A percentile compares a stretch with the other conserved stretches of the same genome.
These are phyloP conservation scores for Aix galericulata DNA, from an alignment of 2,113 vertebrate species.

Conservation along the genomic window DNA sequence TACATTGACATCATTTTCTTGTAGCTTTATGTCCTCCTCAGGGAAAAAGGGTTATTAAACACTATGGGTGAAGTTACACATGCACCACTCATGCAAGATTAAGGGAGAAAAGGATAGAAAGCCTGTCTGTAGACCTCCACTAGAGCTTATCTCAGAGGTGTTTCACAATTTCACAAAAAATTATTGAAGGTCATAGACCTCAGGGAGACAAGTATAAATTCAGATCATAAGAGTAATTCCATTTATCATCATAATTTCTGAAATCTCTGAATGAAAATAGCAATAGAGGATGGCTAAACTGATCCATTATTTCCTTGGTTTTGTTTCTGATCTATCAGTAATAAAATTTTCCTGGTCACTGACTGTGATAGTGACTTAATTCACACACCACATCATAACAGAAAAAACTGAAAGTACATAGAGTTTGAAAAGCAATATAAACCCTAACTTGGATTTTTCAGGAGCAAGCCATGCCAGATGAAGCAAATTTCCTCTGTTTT, in stretches of 20 bases:
- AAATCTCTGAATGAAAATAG: background rate
- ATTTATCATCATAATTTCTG: background rate
- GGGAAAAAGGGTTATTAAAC: background rate
- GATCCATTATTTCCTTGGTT: background rate
- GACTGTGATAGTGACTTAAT: background rate
- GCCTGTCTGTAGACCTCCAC: background rate
- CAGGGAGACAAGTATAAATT: background rate
- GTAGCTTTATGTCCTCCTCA: background rate
- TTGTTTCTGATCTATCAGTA: background rate
- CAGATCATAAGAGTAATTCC: background rate
- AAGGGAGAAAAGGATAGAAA: background rate
- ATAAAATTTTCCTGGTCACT: background rate
- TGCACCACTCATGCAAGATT: background rate
- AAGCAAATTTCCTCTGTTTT: background rate
- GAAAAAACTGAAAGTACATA: background rate
- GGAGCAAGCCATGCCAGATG: background rate
- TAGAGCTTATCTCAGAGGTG: background rate
- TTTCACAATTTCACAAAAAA: rapidly evolving
- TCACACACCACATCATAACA: background rate
- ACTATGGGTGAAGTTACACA: background rate
- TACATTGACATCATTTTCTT: background rate
- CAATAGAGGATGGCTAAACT: background rate
- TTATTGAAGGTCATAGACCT: background rate
- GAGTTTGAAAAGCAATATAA: background rate
- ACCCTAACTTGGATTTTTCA: background rate